Base-by-base conservation (phyloP, 2,888 invertebrate genomes). In the Eurois occulta region DNA sequence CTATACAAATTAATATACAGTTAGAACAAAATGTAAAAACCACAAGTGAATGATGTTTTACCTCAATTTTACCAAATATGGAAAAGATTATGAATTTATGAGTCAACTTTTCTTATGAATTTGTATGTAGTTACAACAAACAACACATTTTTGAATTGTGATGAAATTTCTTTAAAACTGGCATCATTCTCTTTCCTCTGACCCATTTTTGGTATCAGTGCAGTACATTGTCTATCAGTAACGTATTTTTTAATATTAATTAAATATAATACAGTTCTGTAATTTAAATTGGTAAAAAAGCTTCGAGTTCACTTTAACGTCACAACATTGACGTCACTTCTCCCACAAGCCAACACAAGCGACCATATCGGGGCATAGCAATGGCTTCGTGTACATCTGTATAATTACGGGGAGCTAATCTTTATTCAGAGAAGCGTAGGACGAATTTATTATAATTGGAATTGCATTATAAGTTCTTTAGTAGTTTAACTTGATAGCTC, bases 321-420 rank as follows among this genome's bases (percentile, higher is more conserved):
- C n/a, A n/a, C n/a, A n/a, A 60, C 18, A 3, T 41, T 43, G 55
- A 83, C 48, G 35, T 78, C 66, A 78, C 24, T 41, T 48, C 72
- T 75, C 43, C 58, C 77, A 67, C 48, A 74, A 74, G 67, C 10
- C 38, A 62, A 77, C 72, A 66, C n/a, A 88, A 88, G 80, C 77
- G 43, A 66, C 76, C 75, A 83, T 72, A 78, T 77, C 62, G 67
- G 72, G 72, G 77, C 72, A 72, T 71, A 72, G 24, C 60, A 77
- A 79, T 77, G 79, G 79, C 69, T 71, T 67, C 55, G 71, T 89
- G 88, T 90, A 90, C 90, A 91, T 84, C 84, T 88, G 80, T 87
- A 89, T 87, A 90, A 80, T 80, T 65, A 87, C 76, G 68, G 80
- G 82, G 77, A 80, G 75, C 86, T 86, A 88, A 72, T 82, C 21